Conservation (phyloP, 2,113 vertebrate genomes). For the Siniperca chuatsi region DNA sequence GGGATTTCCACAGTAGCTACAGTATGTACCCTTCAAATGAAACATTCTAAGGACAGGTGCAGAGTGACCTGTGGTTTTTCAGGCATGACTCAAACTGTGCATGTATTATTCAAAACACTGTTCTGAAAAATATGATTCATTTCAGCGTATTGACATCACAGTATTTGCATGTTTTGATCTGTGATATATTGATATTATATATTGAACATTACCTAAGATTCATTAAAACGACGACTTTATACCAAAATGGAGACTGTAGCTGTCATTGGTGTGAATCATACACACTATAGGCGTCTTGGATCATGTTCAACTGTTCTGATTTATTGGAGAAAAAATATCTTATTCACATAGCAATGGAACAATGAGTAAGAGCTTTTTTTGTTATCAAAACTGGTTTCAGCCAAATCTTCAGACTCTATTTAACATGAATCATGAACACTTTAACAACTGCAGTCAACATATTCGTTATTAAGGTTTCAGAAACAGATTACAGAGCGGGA, state of each 20-base stretch:
- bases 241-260: slow-evolving; percentile 3
- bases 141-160: background rate
- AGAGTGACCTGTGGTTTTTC: slow-evolving; percentile 48
- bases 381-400: background rate
- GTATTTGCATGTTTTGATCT: background rate
- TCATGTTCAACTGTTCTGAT: background rate
- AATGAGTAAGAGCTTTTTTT: background rate
- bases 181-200: background rate
- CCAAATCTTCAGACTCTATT: background rate
- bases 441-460: background rate
- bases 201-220: background rate
- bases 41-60: slow-evolving; percentile 61
- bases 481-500: background rate
- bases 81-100: slow-evolving; percentile 45
- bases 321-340: background rate
- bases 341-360: background rate
- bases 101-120: slow-evolving; percentile 28
- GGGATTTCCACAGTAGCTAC: slow-evolving; percentile 71
- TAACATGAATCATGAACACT: background rate
- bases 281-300: background rate
- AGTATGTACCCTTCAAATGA: slow-evolving; percentile 14
- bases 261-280: background rate
- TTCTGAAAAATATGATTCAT: slow-evolving; percentile 16
- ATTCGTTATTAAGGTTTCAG: slow-evolving; percentile 10
- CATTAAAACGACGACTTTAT: slow-evolving; percentile 11